These are phyloP conservation scores for Zeus faber DNA, from an alignment of 2,113 vertebrate species.

Conservation along the genomic window DNA sequence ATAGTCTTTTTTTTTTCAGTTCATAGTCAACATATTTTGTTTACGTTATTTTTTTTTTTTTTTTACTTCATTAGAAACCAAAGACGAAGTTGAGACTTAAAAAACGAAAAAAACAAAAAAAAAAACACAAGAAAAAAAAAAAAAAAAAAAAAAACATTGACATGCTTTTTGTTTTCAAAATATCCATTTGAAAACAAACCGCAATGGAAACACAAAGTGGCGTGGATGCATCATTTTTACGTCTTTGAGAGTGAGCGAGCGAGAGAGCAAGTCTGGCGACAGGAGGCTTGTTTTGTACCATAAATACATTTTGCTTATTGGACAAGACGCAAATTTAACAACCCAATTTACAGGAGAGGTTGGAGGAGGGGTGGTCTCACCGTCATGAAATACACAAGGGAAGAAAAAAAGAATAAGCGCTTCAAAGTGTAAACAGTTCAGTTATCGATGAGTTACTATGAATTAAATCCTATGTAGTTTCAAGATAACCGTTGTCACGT, in stretches of 20 bases:
- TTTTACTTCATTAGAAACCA: conserved; percentile 68
- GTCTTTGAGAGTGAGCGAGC: conserved; percentile 55
- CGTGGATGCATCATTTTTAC: conserved; percentile 57
- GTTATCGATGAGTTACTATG: conserved; percentile 47
- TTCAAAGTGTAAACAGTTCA: conserved; percentile 2
- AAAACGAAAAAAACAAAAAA: conserved; percentile 33
- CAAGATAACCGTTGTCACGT: conserved; percentile 11
- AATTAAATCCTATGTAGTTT: conserved; percentile 62
- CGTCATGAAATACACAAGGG: too few species aligned
- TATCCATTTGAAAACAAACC: conserved; percentile 55
- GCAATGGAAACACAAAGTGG: conserved; percentile 62
- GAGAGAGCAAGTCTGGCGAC: conserved; percentile 48
- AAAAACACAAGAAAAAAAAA: conserved; percentile 54
- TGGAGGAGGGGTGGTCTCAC: too few species aligned
- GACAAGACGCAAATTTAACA: conserved; percentile 33
- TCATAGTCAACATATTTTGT: conserved; percentile 72
- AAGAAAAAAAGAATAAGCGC: too few species aligned
- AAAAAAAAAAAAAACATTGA: conserved; percentile 54
- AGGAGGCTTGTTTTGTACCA: conserved; percentile 32
- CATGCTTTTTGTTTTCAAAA: conserved; percentile 54
- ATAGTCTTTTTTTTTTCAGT: conserved; percentile 74
- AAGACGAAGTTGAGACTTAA: conserved; percentile 52
- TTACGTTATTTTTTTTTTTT: conserved; percentile 65
- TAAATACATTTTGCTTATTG: conserved; percentile 31
- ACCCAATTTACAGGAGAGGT: too few species aligned